Evolutionary conservation across 2,888 invertebrate species (phyloP), one percentile per base, ranked within the genome.

Genomic region (Drepana falcataria): DNA sequence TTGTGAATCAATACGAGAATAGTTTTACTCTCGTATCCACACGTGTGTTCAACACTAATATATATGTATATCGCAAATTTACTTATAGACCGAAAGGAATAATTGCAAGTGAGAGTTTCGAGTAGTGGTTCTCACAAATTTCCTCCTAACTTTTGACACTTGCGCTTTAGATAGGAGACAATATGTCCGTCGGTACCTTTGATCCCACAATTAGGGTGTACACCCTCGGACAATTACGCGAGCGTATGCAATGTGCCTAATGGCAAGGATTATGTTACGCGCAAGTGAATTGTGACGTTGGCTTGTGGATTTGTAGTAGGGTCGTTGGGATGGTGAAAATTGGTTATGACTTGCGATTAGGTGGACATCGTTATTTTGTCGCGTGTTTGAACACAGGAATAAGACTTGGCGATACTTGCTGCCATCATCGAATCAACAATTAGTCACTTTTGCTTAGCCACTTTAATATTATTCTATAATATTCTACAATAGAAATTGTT

Each of bases 191-290:
- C 37, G 37, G 3, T 66, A 67, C 57, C 60, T 63, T 62, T 67
- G 76, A 73, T 78, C 83, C 81, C 77, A 77, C 73, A 81, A 85
- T 85, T 83, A 84, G 83, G 86, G 83, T 75, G 76, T 74, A 75
- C 85, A 85, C 88, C 87, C 89, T 81, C 71, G 81, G 76, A 81
- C 85, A 85, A 87, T 86, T 85, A 84, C 73, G 71, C 71, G 72
- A 71, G 69, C 74, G 73, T 75, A 76, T 78, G 75, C 77, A 75
- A 81, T 77, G 76, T 66, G 79, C 69, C 77, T 88, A 88, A 88
- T 88, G 85, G 82, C 64, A 63, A 70, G 84, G 85, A 88, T 88
- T 85, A 84, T 73, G 82, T 83, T 84, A 80, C 79, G 74, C 68
- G 73, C 77, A 81, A 86, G 78, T 84, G 85, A 83, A 86, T 80